Base-by-base conservation (phyloP, 2,888 invertebrate species). In the Autographa pulchrina region DNA sequence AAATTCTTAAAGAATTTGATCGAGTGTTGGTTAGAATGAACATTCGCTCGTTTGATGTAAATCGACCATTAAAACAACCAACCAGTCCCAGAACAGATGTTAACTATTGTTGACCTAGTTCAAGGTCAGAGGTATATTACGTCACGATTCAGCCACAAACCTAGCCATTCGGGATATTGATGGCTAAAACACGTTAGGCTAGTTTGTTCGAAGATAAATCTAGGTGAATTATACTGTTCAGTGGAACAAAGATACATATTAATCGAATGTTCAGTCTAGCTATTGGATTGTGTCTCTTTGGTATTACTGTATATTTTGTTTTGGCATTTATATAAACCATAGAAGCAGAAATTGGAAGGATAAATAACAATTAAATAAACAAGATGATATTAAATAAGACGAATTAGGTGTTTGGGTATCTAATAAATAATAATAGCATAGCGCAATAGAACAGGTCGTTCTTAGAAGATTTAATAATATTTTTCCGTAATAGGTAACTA, bases 151-250 rank as follows among this genome's bases (percentile, higher is more conserved):
- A 25, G 54, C 54, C 25, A 56, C 20, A 56, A 56, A 56, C 54
- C 54, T 5, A 56, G 25, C 20, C 54, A 56, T 56, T 56, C 54
- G 13, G 25, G 25, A 56, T 56, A 56, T 56, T 56, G 54, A 56
- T 56, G 54, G 54, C 20, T 13, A 56, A 20, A 20, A 56, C 54
- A 56, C 20, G 54, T 56, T 25, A 11, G 54, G 20, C 11, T 25
- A 56, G 54, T 56, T 25, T 56, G 20, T 25, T 11, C 3, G 54
- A 3, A n/a, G 14, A 56, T 56, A 56, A 56, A 56, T 56, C 54
- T 13, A 8, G 4, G n/a, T 56, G 54, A 56, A 56, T 56, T 56
- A 56, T 25, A 56, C 54, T 56, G 54, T 56, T 25, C 13, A 20
- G 54, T 54, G 18, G 20, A 8, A 56, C 20, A 56, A 20, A 20